Base-by-base conservation (phyloP, 2,888 invertebrate species). In the Idaea aversata region DNA sequence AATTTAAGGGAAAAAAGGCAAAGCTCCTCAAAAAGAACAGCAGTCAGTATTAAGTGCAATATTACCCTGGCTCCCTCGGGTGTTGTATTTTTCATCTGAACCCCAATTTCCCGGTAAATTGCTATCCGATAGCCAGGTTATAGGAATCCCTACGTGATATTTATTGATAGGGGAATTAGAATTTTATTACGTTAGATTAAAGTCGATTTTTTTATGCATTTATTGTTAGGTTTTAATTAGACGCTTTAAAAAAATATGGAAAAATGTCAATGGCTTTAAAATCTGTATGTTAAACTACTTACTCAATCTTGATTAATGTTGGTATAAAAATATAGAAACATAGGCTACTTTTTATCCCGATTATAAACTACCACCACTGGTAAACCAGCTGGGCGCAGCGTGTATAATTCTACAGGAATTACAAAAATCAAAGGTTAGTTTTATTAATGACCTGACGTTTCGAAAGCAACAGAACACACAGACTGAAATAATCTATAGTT, bases 81-180 rank as follows among this genome's bases (percentile, higher is more conserved):
- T 76, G 77, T 72, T 74, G 81, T 88, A 88, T 87, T 88, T 88
- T 88, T 85, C 84, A 82, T 79, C 79, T 75, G 70, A 72, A 73
- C 80, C 79, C 85, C 81, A 80, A 82, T 81, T 81, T 77, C 77
- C 78, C 82, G 82, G 84, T 84, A 88, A 88, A 89, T 88, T 88
- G 90, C 86, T 82, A 90, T 85, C 84, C 84, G 90, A 89, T 89
- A 88, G 84, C 80, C 83, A 84, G 85, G 86, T 85, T 79, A 75
- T 73, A 76, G 65, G 68, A 70, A 64, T 65, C 65, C 65, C 66
- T 59, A 64, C 63, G 67, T 47, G 47, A 47, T 47, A 47, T 47
- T 47, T 47, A 47, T 47, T 47, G 47, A 47, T 47, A 47, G 47
- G 47, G 47, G 47, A 47, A 13, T 47, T 47, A 47, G 47, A 47